Conservation (phyloP, 2,888 invertebrate genomes). For the Drosophila antonietae region DNA sequence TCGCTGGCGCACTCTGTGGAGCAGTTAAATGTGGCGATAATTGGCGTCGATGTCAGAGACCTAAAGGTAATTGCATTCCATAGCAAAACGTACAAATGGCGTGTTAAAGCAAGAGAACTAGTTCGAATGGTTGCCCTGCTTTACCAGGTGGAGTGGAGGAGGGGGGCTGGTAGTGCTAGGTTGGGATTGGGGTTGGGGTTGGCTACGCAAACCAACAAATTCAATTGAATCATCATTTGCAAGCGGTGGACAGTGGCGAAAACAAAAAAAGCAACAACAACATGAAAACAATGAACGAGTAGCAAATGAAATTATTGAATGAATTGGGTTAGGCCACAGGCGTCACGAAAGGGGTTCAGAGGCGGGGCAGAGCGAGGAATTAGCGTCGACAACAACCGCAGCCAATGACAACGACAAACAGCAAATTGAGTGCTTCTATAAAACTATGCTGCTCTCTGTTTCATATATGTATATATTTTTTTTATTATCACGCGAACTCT, state of each 20-base stretch:
- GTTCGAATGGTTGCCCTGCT: constrained; percentile 18
- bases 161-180: background rate
- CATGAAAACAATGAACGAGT: constrained; percentile 59
- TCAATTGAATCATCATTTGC: constrained; percentile 71
- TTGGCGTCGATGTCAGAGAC: constrained; percentile 57
- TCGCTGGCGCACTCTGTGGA: background rate
- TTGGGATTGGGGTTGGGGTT: background rate
- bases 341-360: background rate
- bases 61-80: constrained; percentile 60
- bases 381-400: constrained; percentile 25
- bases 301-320: constrained; percentile 74
- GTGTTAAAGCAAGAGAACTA: constrained; percentile 44
- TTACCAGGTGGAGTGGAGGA: constrained; percentile 1
- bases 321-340: constrained; percentile 61
- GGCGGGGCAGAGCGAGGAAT: background rate
- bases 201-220: constrained; percentile 31
- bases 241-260: constrained; percentile 36
- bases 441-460: background rate
- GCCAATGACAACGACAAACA: constrained; percentile 57
- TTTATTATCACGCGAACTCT: constrained; percentile 74
- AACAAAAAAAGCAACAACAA: constrained; percentile 11
- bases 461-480: constrained; percentile 19
- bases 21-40: constrained; percentile 56
- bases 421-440: constrained; percentile 63
- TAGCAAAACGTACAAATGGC: constrained; percentile 56